These are phyloP conservation scores for Neodon shergylaensis DNA, from an alignment of 2,113 vertebrate genomes.

Conservation along the genomic window DNA sequence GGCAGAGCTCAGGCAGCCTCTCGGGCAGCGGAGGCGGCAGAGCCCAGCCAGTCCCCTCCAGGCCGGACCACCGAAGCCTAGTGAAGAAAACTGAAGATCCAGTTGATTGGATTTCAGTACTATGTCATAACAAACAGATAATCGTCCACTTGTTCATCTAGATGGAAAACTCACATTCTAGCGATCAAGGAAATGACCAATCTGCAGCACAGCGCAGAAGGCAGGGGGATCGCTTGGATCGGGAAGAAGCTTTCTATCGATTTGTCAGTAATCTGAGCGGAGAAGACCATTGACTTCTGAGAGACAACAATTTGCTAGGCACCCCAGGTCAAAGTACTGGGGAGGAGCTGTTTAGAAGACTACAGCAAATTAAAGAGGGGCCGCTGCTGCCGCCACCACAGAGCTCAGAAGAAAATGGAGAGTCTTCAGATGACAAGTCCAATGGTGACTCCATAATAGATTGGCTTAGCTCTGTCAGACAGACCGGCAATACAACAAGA, in stretches of 20 bases:
- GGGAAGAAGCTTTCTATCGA: constrained; percentile 98
- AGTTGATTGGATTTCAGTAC: too few species aligned
- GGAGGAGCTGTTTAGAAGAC: constrained; percentile 95
- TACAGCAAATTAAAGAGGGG: constrained; percentile 97
- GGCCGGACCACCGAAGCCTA: too few species aligned
- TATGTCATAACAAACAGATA: too few species aligned
- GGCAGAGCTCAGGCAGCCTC: too few species aligned
- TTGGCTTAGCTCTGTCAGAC: constrained; percentile 98
- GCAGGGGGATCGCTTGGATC: constrained; percentile 94
- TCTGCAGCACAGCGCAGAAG: constrained; percentile 94
- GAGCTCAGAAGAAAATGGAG: constrained; percentile 90
- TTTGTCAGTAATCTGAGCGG: constrained; percentile 99
- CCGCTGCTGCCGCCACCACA: constrained; percentile 85
- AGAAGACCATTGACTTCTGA: constrained; percentile 98
- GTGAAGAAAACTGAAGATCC: too few species aligned
- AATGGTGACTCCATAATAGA: constrained; percentile 97
- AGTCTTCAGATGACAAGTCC: constrained; percentile 93
- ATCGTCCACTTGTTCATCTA: too few species aligned
- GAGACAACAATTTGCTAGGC: constrained; percentile 98
- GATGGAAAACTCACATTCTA: too few species aligned
- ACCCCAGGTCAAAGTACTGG: constrained; percentile 98
- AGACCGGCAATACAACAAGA: constrained; percentile 97
- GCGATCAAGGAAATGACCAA: constrained; percentile 94
- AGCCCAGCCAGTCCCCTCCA: too few species aligned
- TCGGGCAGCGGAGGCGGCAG: too few species aligned